A percentile compares a stretch with the other conserved stretches of the same genome.
phyloP scores from a whole-genome alignment of 2,797 vertebrate genomes.

The Otolemur crassicaudatus region DNA sequence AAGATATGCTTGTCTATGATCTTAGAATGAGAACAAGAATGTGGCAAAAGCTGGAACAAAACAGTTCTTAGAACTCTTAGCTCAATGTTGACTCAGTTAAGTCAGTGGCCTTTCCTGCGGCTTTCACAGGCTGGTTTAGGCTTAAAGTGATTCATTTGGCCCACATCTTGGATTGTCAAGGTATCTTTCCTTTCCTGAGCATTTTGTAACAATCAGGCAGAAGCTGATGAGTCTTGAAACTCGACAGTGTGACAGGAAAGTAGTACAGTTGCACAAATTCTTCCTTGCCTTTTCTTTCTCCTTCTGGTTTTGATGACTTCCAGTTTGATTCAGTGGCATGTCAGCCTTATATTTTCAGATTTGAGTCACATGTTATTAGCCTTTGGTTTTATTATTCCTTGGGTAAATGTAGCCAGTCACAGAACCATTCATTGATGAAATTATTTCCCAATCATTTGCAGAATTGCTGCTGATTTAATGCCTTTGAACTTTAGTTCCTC shows the following conservation, averaged over 20 bases:
- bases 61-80: background rate
- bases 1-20: background rate
- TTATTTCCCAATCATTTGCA: background rate
- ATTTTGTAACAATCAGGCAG: background rate
- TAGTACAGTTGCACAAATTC: background rate
- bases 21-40: background rate
- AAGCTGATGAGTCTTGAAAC: background rate
- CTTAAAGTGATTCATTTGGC: background rate
- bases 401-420: background rate
- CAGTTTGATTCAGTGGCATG: background rate
- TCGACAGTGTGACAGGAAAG: background rate
- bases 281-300: background rate
- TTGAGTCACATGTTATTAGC: background rate
- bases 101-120: background rate
- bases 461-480: conserved; percentile 15
- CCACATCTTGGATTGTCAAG: background rate
- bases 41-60: background rate
- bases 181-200: background rate
- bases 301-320: background rate
- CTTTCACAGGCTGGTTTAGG: background rate
- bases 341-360: background rate
- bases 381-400: background rate
- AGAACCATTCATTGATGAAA: background rate
- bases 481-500: background rate
- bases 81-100: background rate